Evolutionary conservation across 2,797 vertebrate genomes (phyloP).

Genomic region (Rallus crepitans): DNA sequence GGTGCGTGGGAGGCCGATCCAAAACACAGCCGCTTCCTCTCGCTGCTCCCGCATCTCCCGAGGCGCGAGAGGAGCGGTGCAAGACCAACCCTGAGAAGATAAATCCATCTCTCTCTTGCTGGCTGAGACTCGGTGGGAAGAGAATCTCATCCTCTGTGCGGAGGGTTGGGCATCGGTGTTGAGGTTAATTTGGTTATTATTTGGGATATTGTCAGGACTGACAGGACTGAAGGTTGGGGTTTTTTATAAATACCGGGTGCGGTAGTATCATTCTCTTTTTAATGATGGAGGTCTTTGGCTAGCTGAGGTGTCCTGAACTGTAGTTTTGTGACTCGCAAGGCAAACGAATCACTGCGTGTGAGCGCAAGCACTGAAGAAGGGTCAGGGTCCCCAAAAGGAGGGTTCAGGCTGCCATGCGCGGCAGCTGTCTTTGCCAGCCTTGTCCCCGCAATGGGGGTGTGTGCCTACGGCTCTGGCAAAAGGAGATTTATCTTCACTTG

Average conservation of each 20-base stretch:
- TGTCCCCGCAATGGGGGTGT: fast-evolving
- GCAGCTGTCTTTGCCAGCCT: neutral
- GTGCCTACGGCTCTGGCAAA: fast-evolving
- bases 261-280: neutral
- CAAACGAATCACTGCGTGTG: neutral
- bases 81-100: neutral
- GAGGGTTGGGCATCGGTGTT: fast-evolving
- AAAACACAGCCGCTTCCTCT: neutral
- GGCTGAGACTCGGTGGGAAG: neutral
- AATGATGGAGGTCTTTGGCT: neutral
- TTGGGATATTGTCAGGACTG: neutral
- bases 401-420: neutral
- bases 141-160: neutral
- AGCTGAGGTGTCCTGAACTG: neutral
- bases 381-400: neutral
- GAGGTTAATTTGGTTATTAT: neutral
- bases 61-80: neutral
- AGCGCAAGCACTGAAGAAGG: neutral
- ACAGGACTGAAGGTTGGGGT: neutral
- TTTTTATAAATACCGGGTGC: neutral
- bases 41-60: neutral
- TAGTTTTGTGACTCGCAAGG: neutral
- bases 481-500: neutral
- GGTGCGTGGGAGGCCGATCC: neutral
- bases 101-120: neutral